Percentiles rank a stretch among this genome's conserved stretches.
Conservation (phyloP, 2,888 invertebrate species). For the Diabrotica balteata region DNA sequence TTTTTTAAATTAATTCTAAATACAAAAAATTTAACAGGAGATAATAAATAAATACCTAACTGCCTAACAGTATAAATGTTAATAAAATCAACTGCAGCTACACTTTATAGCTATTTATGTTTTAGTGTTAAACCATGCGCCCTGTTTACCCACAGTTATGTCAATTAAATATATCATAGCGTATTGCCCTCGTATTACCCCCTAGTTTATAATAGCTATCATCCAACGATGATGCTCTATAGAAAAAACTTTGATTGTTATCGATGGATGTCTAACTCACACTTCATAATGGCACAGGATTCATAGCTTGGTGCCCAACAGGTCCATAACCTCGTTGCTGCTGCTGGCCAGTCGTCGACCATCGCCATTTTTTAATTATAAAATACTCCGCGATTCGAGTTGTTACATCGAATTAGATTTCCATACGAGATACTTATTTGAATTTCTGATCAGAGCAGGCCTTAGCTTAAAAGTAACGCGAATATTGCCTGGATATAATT, state of each 20-base stretch:
- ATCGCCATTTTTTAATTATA: conserved; percentile 40
- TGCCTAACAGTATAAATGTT: no score
- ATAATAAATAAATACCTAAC: no score
- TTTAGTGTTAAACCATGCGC: no score
- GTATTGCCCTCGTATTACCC: no score
- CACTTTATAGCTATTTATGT: no score
- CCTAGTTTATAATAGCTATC: conserved; percentile 26
- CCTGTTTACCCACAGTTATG: no score
- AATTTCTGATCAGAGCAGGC: background rate
- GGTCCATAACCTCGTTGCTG: conserved; percentile 49
- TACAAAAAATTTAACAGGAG: no score
- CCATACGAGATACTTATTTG: conserved; percentile 26
- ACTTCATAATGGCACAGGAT: conserved; percentile 48
- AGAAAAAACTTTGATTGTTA: conserved; percentile 43
- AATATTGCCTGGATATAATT: no score
- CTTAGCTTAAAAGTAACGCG: no score
- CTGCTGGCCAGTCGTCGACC: conserved; percentile 30
- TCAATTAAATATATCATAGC: no score
- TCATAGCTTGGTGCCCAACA: conserved; percentile 51
- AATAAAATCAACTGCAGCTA: no score
- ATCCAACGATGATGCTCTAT: conserved; percentile 31
- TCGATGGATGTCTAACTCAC: conserved; percentile 42
- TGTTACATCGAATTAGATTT: conserved; percentile 29
- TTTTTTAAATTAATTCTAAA: no score
- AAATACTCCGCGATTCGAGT: conserved; percentile 28